A percentile compares a stretch with the other conserved stretches of the same genome.
Evolutionary conservation across 2,888 invertebrate species (phyloP).

Genomic region (Nephrotoma guestfalica): DNA sequence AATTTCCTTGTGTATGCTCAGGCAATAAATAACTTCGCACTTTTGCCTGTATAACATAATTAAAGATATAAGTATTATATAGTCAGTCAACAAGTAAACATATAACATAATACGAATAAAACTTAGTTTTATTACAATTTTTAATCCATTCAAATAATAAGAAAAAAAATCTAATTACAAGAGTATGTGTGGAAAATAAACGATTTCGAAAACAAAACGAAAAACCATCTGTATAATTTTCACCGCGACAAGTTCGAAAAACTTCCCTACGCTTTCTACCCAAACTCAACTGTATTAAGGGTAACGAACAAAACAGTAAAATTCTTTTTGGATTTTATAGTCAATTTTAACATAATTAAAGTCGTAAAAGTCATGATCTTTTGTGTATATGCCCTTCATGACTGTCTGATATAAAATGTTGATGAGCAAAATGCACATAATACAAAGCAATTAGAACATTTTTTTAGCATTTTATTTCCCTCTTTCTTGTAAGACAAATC

Average conservation of each 20-base stretch:
- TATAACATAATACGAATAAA: background rate
- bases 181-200: background rate
- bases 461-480: background rate
- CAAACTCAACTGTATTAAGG: background rate
- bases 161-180: background rate
- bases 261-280: background rate
- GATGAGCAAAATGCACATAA: background rate
- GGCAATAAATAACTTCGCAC: background rate
- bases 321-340: constrained; percentile 1
- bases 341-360: constrained; percentile 3
- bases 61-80: background rate
- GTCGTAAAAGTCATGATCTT: background rate
- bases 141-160: background rate
- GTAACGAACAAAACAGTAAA: background rate
- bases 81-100: background rate
- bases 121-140: background rate
- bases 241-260: background rate
- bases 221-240: background rate
- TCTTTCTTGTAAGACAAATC: background rate
- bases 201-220: background rate
- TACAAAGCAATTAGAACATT: background rate
- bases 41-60: background rate
- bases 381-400: background rate
- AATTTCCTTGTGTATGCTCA: background rate
- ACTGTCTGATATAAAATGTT: background rate